phyloP scores from a whole-genome alignment of 2,113 vertebrate genomes.

The Serinus canaria region DNA sequence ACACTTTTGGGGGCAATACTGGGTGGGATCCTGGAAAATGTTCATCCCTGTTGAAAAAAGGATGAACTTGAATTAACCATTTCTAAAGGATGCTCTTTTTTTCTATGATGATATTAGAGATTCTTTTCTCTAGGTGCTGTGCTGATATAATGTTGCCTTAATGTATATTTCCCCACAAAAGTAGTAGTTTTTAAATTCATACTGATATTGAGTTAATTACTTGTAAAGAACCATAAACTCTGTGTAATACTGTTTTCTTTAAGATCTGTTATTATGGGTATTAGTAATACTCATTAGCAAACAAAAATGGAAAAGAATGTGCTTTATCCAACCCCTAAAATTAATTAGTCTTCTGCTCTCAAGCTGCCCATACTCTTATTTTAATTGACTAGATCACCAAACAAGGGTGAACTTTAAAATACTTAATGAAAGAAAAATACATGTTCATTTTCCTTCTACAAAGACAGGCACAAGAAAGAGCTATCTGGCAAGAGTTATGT shows the following conservation, averaged over 20 bases:
- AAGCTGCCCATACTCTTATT: conserved; percentile 4
- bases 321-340: conserved; percentile 8
- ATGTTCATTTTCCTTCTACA: not conserved
- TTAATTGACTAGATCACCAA: conserved; percentile 30
- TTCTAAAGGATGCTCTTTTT: not conserved
- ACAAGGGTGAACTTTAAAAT: conserved; percentile 31
- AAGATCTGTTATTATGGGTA: not conserved
- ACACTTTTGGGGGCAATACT: not conserved
- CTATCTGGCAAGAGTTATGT: conserved; percentile 9
- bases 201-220: not conserved
- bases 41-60: not conserved
- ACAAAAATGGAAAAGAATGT: not conserved
- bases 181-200: not conserved
- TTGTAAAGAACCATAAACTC: not conserved
- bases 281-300: not conserved
- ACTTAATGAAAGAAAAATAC: conserved; percentile 36
- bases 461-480: conserved; percentile 7
- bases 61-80: not conserved
- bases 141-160: not conserved
- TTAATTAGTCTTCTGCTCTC: not conserved
- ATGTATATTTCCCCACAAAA: not conserved
- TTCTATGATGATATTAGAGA: not conserved
- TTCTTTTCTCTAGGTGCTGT: not conserved
- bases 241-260: not conserved
- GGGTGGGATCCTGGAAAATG: not conserved